A percentile compares a stretch with the other conserved stretches of the same genome.
Conservation (phyloP, 2,797 vertebrate species). For the Thunnus albacares region DNA sequence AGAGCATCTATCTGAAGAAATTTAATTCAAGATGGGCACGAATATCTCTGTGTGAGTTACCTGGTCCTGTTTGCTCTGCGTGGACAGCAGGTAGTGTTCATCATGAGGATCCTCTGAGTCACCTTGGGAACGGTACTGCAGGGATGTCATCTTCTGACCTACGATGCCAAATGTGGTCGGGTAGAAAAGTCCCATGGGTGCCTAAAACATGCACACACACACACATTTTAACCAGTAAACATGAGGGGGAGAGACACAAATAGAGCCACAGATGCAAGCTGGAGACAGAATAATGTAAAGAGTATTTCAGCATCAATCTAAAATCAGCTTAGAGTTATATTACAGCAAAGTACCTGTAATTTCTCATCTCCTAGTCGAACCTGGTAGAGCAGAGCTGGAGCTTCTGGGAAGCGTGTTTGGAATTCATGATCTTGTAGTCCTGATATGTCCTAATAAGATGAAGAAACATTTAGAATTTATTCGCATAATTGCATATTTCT, state of each 20-base stretch:
- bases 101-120: constrained; percentile 97
- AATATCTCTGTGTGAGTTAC: constrained; percentile 69
- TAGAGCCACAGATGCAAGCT: too few species aligned
- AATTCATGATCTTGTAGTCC: constrained; percentile 98
- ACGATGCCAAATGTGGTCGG: constrained; percentile 97
- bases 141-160: constrained; percentile 96
- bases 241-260: background rate
- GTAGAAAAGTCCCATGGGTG: constrained; percentile 98
- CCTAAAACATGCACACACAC: constrained; percentile 79
- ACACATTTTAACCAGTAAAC: background rate
- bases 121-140: constrained; percentile 95
- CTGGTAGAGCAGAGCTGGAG: constrained; percentile 94
- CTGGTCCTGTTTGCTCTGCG: constrained; percentile 99
- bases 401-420: constrained; percentile 95
- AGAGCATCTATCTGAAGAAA: background rate
- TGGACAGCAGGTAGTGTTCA: constrained; percentile 95
- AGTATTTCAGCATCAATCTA: background rate
- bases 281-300: background rate
- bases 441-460: constrained; percentile 91
- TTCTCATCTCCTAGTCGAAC: constrained; percentile 96
- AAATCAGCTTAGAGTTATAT: background rate
- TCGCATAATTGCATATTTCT: background rate
- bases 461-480: background rate
- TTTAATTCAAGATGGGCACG: background rate
- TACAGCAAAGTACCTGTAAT: constrained; percentile 88